Base-by-base conservation (phyloP, 2,797 vertebrate genomes). In the Helostoma temminkii region DNA sequence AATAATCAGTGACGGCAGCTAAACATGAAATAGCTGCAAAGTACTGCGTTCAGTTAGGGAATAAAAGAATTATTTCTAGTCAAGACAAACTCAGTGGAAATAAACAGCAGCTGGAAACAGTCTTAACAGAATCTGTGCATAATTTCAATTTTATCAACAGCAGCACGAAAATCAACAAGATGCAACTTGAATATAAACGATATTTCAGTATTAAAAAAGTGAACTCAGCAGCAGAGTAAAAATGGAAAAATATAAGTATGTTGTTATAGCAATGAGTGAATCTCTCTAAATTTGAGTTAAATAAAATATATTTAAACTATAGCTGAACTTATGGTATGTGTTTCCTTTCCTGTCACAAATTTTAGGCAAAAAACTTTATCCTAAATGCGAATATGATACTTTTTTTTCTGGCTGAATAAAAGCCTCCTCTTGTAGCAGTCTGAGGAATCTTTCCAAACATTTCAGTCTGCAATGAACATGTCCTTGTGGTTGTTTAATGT, bases 401-500 rank as follows among this genome's bases (percentile, higher is more conserved):
- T 43, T 50, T 77, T 50, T 77, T 50, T 1, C 10, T 1, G 50
- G 34, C 61, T 63, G 67, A 71, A 74, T 58, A 25, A 47, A 64
- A 54, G 22, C 19, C 46, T 55, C 21, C 28, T 55, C 25, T 19
- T 34, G 19, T 7, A 2, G 28, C 22, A 49, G 39, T 57, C 47
- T 11, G 25, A 12, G 1, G 16, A 37, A 25, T 43, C 74, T 59
- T 71, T 78, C 26, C 60, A 42, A 42, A 49, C 19, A 48, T 72
- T 67, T 43, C 52, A 53, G 73, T 65, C 66, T 55, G 64, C 57
- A 60, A 72, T 76, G 28, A 77, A 80, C 60, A 68, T 61, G 52
- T 47, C 48, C 21, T 16, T 47, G 53, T 55, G 71, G 53, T 77
- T 76, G 32, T 50, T 56, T 2, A 28, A 22, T 76, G 61, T 62